These are phyloP conservation scores for Xiphophorus maculatus DNA, from an alignment of 2,113 vertebrate species.

Conservation along the genomic window DNA sequence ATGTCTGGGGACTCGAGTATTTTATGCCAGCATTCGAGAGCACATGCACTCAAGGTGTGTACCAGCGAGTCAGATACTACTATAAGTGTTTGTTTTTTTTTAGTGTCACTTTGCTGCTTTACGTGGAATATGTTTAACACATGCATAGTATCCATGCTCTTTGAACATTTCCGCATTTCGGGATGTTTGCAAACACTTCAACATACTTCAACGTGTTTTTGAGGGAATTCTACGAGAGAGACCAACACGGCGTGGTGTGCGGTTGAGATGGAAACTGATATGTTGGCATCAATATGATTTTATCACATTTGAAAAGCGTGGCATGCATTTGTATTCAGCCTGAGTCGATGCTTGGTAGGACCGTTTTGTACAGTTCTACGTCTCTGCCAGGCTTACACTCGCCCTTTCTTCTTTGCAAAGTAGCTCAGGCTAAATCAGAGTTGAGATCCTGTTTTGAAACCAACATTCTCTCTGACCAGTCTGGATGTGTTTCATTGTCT, in stretches of 20 bases:
- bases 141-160: neutral
- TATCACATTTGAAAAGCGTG: neutral
- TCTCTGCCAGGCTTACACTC: neutral
- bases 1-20: constrained; percentile 37
- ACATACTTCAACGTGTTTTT: neutral
- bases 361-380: neutral
- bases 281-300: neutral
- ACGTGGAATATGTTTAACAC: neutral
- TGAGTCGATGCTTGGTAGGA: neutral
- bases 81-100: too few relatives aligned
- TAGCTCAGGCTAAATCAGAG: neutral
- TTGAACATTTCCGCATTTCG: neutral
- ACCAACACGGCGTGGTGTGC: neutral
- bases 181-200: neutral
- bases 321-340: neutral
- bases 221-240: neutral
- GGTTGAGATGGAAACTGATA: neutral
- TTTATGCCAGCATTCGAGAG: constrained; percentile 37
- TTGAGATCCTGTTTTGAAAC: neutral
- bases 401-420: neutral
- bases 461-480: neutral
- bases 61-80: constrained; percentile 9
- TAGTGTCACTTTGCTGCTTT: neutral
- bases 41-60: constrained; percentile 29
- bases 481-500: neutral